A percentile compares a stretch with the other conserved stretches of the same genome.
Evolutionary conservation across 2,888 invertebrate genomes (phyloP).

Genomic region (Pristionchus mayeri): DNA sequence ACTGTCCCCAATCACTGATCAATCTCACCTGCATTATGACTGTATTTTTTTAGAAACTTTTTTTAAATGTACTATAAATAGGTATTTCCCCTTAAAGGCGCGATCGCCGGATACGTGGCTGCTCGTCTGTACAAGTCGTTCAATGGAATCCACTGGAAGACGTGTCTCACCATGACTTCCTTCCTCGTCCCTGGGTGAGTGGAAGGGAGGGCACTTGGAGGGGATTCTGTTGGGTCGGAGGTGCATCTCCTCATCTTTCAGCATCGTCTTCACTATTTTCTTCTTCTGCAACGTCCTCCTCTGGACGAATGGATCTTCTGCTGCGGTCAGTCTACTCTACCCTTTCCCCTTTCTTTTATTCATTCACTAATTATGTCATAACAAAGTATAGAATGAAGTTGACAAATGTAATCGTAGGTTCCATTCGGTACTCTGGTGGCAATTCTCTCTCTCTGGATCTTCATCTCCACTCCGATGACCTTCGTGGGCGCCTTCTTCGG

Average conservation of each 20-base stretch:
- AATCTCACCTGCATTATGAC: no score
- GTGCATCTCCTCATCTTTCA: constrained; percentile 77
- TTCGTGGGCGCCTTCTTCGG: constrained; percentile 99
- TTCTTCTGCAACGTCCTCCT: constrained; percentile 96
- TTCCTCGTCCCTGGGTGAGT: constrained; percentile 93
- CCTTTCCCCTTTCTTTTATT: not conserved
- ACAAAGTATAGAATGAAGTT: no score
- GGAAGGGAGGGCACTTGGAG: no score
- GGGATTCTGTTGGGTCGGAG: no score
- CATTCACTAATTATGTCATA: not conserved
- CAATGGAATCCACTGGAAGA: constrained; percentile 98
- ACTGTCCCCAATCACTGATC: no score
- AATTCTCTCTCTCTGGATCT: constrained; percentile 94
- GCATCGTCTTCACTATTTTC: constrained; percentile 95
- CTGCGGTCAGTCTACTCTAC: constrained; percentile 81
- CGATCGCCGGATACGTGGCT: constrained; percentile 95
- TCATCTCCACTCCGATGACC: constrained; percentile 97
- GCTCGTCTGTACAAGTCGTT: constrained; percentile 96
- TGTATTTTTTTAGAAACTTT: no score
- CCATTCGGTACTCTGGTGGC: constrained; percentile 96
- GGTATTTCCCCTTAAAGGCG: no score
- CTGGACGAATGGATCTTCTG: constrained; percentile 95
- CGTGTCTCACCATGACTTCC: constrained; percentile 94
- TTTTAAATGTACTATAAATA: no score
- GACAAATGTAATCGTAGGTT: constrained; percentile 81